Conservation (phyloP, 2,113 vertebrate species). For the Dendropsophus ebraccatus region DNA sequence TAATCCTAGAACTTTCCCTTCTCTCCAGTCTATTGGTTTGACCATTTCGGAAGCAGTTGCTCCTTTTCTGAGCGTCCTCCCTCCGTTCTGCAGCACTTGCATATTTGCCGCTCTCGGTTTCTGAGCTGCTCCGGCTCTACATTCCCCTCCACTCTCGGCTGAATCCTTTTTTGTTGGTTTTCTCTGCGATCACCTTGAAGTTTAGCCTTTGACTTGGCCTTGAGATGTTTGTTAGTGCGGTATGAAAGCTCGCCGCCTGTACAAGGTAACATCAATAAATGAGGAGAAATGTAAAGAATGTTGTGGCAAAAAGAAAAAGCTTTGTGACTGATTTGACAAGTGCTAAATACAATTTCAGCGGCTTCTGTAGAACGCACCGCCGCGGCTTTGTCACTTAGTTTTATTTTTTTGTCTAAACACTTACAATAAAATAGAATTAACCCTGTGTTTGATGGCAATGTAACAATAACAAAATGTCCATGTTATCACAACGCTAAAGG, state of each 20-base stretch:
- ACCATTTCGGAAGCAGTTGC: too few relatives aligned
- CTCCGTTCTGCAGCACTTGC: conserved; percentile 27
- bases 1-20: too few relatives aligned
- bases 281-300: conserved; percentile 46
- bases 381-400: not conserved
- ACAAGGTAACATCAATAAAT: conserved; percentile 49
- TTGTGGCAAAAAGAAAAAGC: conserved; percentile 32
- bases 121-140: conserved; percentile 10
- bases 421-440: conserved; percentile 9
- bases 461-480: too few relatives aligned
- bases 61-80: too few relatives aligned
- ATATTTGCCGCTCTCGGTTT: conserved; percentile 9
- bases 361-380: conserved; percentile 12
- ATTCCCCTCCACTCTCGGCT: not conserved
- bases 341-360: conserved; percentile 39
- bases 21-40: too few relatives aligned
- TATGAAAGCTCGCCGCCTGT: conserved; percentile 34
- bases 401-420: not conserved
- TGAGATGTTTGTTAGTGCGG: conserved; percentile 48
- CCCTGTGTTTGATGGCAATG: not conserved
- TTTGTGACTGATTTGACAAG: conserved; percentile 49
- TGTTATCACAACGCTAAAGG: too few relatives aligned
- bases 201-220: conserved; percentile 48
- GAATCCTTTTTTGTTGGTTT: conserved; percentile 36
- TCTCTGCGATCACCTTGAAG: conserved; percentile 38